Conservation (phyloP, 2,888 invertebrate species). For the Pollenia amentaria region DNA sequence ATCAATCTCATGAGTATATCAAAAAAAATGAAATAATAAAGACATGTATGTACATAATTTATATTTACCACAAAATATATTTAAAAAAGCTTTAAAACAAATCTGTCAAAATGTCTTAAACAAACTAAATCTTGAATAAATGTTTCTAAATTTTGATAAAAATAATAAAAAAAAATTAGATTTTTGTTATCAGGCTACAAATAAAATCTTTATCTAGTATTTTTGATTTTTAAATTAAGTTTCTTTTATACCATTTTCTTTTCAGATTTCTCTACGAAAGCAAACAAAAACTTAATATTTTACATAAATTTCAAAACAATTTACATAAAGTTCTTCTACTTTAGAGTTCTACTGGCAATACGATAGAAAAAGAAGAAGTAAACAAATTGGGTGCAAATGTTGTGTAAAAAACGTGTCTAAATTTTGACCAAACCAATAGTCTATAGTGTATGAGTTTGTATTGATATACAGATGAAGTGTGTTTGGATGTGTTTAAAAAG, state of each 20-base stretch:
- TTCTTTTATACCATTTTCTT: constrained; percentile 33
- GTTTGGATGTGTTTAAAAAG: constrained; percentile 14
- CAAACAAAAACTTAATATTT: constrained; percentile 45
- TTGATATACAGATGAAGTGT: neutral
- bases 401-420: constrained; percentile 72
- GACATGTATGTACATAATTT: neutral
- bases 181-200: constrained; percentile 12
- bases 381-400: constrained; percentile 72
- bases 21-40: too few relatives aligned
- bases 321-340: constrained; percentile 55
- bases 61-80: neutral
- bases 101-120: constrained; percentile 57
- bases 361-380: constrained; percentile 9
- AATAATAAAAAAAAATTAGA: neutral
- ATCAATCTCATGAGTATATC: too few relatives aligned
- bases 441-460: neutral
- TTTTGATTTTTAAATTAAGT: constrained; percentile 60
- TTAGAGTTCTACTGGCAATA: constrained; percentile 27
- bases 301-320: constrained; percentile 66
- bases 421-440: constrained; percentile 49
- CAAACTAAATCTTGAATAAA: constrained; percentile 38
- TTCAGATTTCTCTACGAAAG: constrained; percentile 26
- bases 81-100: constrained; percentile 14
- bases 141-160: constrained; percentile 26
- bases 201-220: constrained; percentile 28